Conservation (phyloP, 1,140 invertebrate species). For the Meloidogyne hapla region DNA sequence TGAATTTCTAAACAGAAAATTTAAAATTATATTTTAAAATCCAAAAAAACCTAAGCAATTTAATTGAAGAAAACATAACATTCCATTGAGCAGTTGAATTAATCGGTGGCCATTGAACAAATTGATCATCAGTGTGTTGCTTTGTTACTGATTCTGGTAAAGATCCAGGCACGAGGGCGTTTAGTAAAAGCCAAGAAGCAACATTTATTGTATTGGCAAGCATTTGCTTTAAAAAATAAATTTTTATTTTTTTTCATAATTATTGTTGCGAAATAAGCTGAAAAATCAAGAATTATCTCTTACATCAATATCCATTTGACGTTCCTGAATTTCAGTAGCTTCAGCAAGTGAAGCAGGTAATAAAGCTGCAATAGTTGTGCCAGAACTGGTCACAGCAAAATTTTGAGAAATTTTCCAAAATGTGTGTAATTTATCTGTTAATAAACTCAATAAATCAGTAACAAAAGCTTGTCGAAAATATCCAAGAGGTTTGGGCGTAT, state of each 20-base stretch:
- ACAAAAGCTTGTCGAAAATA: conserved; percentile 55
- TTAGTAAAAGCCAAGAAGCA: conserved; percentile 59
- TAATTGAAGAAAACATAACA: conserved; percentile 47
- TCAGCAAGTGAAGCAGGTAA: not conserved
- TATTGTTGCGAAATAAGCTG: too few species aligned
- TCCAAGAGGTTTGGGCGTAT: conserved; percentile 10
- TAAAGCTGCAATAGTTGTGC: not conserved
- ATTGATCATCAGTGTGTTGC: conserved; percentile 52
- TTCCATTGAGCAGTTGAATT: conserved; percentile 36
- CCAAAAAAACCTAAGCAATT: conserved; percentile 38
- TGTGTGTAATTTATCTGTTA: conserved; percentile 56
- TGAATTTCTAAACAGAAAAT: conserved; percentile 38
- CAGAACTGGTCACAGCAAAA: conserved; percentile 44
- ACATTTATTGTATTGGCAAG: conserved; percentile 62
- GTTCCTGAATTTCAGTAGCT: conserved; percentile 49
- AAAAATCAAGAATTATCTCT: too few species aligned
- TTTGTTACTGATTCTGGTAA: conserved; percentile 47
- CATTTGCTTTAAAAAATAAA: conserved; percentile 54
- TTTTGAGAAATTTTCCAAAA: conserved; percentile 63
- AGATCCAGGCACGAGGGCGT: conserved; percentile 52
- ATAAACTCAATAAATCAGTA: conserved; percentile 45
- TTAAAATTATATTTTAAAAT: not conserved
- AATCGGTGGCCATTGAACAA: conserved; percentile 55
- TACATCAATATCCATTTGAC: conserved; percentile 61
- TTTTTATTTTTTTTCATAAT: not conserved